These are phyloP conservation scores for Lasioglossum oenotherae DNA, from an alignment of 2,888 invertebrate species.

Conservation along the genomic window DNA sequence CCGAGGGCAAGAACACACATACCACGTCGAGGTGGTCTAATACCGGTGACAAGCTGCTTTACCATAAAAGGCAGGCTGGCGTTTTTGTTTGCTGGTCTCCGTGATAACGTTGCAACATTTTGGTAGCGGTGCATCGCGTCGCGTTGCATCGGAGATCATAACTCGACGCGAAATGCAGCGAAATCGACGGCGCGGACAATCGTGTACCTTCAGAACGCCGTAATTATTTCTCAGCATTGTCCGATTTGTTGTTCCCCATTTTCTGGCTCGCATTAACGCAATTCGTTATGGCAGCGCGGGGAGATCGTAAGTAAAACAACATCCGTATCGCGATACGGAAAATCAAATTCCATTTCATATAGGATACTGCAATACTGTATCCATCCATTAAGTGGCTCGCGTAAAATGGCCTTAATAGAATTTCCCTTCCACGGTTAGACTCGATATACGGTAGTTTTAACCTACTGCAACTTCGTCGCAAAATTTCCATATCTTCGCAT, in stretches of 20 bases:
- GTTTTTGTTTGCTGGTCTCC: background rate
- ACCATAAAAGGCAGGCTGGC: conserved; percentile 8
- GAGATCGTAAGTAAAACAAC: background rate
- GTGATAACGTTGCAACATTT: conserved; percentile 7
- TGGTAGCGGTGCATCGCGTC: background rate
- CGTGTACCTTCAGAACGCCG: background rate
- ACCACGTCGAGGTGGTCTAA: conserved; percentile 31
- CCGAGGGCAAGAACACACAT: conserved; percentile 42
- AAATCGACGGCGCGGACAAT: background rate
- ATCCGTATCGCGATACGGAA: background rate
- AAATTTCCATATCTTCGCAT: conserved; percentile 2
- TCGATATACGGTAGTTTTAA: conserved; percentile 35
- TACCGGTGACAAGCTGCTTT: conserved; percentile 44
- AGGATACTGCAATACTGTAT: conserved; percentile 20
- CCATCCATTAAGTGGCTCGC: background rate
- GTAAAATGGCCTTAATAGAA: conserved; percentile 37
- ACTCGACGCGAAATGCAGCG: background rate
- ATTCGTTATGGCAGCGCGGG: background rate
- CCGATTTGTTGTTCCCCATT: background rate
- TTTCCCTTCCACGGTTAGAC: conserved; percentile 8
- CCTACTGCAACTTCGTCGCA: conserved; percentile 13
- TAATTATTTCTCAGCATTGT: background rate
- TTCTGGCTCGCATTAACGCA: background rate
- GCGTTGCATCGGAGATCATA: background rate
- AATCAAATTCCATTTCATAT: conserved; percentile 30